Evolutionary conservation across 2,113 vertebrate genomes (phyloP), one percentile per base, ranked within the genome.

Genomic region (Caracal caracal): DNA sequence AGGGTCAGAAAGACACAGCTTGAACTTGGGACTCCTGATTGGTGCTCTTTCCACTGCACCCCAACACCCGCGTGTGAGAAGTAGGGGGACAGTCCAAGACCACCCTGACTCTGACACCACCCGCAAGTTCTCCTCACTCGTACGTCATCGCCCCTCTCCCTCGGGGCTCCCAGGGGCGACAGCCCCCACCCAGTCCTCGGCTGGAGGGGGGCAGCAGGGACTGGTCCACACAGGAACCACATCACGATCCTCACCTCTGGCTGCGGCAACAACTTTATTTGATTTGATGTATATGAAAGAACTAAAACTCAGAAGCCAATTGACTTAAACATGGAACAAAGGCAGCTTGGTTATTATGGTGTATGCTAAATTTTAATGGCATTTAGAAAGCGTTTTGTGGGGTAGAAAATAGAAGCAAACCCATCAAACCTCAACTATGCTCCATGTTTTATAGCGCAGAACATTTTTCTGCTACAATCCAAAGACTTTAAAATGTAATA

Each of bases 281-380:
- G 94, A 97, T 87, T 93, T 95, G 95, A 98, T 97, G 95, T 97
- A 91, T 43, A 33, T 97, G 96, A 89, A 84, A 97, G 98, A 97
- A 96, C 98, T 98, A 98, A 98, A 98, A 98, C 98, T 94, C 97
- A 90, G 97, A 98, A 98, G 97, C 98, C 98, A 98, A 97, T 98
- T 97, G 98, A 98, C 99, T 98, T 98, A 97, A 98, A 97, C 97
- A 76, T 95, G 90, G 98, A 82, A 96, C 98, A 98, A 98, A 97
- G 97, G 98, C 97, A 92, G 97, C 98, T 96, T 93, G 97, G 98
- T 97, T 99, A 98, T 98, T 98, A 98, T 63, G 97, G 98, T 0
- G 70, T 97, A 98, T 97, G 98, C 98, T 98, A 98, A 98, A 98
- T 99, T 98, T 98, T 99, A 99, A 99, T 98, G 98, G 98, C 98